These are phyloP conservation scores for Artemia franciscana DNA, from an alignment of 1,140 invertebrate species.

Conservation along the genomic window DNA sequence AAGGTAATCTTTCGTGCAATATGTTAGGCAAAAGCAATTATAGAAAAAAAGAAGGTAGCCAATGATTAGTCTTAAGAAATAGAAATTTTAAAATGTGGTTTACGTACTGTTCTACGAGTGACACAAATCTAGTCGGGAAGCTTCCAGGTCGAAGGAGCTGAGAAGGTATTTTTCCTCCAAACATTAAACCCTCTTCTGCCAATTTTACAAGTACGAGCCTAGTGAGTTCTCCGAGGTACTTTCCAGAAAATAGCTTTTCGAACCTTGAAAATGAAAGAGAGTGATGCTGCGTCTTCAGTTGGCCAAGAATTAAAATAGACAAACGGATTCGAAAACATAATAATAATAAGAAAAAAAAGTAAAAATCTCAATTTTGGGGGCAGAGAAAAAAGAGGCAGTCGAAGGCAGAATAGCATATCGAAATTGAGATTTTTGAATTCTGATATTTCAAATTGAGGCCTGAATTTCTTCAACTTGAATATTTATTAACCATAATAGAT, in stretches of 20 bases:
- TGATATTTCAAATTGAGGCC: not conserved
- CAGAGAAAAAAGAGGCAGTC: not conserved
- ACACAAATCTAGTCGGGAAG: constrained; percentile 43
- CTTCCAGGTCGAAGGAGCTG: constrained; percentile 23
- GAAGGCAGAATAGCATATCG: not conserved
- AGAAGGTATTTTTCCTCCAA: constrained; percentile 23
- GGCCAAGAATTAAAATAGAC: no score
- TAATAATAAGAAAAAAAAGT: no score
- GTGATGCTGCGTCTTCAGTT: no score
- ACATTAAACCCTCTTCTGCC: constrained; percentile 27
- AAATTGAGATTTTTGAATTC: not conserved
- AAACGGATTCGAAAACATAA: no score
- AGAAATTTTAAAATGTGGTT: no score
- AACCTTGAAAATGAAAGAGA: constrained; percentile 24
- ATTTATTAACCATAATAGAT: no score
- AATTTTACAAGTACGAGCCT: constrained; percentile 29
- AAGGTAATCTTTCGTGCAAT: not conserved
- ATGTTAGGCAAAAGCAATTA: constrained; percentile 2
- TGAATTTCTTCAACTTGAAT: no score
- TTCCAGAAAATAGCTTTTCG: constrained; percentile 61
- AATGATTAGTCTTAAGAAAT: no score
- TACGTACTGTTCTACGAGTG: constrained; percentile 43
- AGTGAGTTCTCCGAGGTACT: constrained; percentile 61
- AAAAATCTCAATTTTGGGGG: not conserved
- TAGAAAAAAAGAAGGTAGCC: not conserved